These are phyloP conservation scores for Aethes cnicana DNA, from an alignment of 2,888 invertebrate genomes.

Conservation along the genomic window DNA sequence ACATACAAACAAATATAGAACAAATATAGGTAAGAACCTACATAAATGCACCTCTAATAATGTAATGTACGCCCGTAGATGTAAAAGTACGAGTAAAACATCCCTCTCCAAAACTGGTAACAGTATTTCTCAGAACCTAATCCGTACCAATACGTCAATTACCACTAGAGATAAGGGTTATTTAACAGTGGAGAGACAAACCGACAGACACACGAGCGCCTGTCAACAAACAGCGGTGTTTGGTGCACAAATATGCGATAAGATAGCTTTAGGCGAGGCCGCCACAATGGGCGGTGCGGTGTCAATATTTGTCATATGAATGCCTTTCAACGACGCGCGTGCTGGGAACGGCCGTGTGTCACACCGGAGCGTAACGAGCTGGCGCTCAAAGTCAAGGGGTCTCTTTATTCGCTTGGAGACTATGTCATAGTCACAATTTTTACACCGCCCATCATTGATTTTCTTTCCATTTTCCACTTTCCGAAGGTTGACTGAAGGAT, in stretches of 20 bases:
- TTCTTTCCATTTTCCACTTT: no score
- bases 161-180: slow-evolving; percentile 55
- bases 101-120: slow-evolving; percentile 38
- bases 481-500: no score
- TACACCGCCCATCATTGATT: no score
- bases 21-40: no score
- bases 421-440: no score
- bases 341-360: slow-evolving; percentile 45
- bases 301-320: slow-evolving; percentile 76
- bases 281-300: slow-evolving; percentile 70
- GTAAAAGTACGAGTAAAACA: slow-evolving; percentile 35
- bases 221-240: slow-evolving; percentile 72
- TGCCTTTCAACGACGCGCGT: slow-evolving; percentile 73
- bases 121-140: slow-evolving; percentile 42
- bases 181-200: slow-evolving; percentile 57
- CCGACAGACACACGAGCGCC: slow-evolving; percentile 76
- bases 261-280: slow-evolving; percentile 77
- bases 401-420: no score
- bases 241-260: slow-evolving; percentile 76
- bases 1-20: no score
- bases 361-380: slow-evolving; percentile 54
- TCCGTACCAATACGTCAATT: slow-evolving; percentile 69
- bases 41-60: no score
- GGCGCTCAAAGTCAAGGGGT: no score
- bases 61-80: no score